A percentile compares a stretch with the other conserved stretches of the same genome.
These are phyloP conservation scores for Lycia hirtaria DNA, from an alignment of 2,888 invertebrate species.

Conservation along the genomic window DNA sequence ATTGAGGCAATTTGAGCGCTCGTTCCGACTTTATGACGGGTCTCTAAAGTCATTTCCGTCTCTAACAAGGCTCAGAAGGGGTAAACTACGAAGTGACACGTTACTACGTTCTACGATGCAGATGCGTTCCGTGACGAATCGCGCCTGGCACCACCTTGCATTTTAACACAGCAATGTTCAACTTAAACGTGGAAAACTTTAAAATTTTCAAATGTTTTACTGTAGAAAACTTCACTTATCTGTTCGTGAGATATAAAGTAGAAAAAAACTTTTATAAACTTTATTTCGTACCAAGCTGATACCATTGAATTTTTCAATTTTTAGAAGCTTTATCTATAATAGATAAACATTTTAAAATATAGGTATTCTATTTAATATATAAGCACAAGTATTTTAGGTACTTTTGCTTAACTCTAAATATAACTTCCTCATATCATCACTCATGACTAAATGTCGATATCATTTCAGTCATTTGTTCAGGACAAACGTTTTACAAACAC, in stretches of 20 bases:
- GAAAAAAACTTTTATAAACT: neutral
- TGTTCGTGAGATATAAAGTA: neutral
- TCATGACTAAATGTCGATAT: too few species aligned
- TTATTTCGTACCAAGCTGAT: too few species aligned
- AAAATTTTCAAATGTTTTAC: neutral
- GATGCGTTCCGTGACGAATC: slow-evolving; percentile 20
- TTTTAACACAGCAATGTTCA: slow-evolving; percentile 25
- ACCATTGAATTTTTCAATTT: too few species aligned
- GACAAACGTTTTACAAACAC: too few species aligned
- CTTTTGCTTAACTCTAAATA: too few species aligned
- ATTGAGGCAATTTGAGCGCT: slow-evolving; percentile 38
- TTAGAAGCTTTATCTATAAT: too few species aligned
- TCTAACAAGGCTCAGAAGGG: slow-evolving; percentile 24
- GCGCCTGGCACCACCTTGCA: slow-evolving; percentile 43
- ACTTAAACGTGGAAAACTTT: slow-evolving; percentile 7
- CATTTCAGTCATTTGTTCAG: too few species aligned
- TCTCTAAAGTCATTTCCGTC: slow-evolving; percentile 33
- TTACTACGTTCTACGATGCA: slow-evolving; percentile 34
- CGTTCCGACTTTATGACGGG: slow-evolving; percentile 27
- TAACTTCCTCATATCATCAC: too few species aligned
- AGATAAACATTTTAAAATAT: too few species aligned
- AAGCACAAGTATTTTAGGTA: too few species aligned
- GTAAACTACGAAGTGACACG: slow-evolving; percentile 35
- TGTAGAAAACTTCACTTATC: neutral
- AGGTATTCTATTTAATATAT: too few species aligned